Conservation (phyloP, 2,888 invertebrate genomes). For the Priocnemis perturbator region DNA sequence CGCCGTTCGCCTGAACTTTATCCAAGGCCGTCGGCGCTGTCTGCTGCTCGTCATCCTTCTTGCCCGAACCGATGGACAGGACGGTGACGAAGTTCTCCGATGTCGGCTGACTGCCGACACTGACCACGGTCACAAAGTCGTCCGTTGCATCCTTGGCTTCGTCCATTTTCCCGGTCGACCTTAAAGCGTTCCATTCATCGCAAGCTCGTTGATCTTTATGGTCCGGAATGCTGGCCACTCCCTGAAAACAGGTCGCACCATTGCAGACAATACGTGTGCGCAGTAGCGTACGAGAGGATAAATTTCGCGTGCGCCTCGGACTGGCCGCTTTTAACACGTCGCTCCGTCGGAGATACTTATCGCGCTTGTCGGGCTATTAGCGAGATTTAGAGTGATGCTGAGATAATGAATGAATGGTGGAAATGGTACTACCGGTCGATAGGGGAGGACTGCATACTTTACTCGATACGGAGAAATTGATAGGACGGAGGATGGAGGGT, state of each 20-base stretch:
- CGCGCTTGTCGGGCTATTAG: no score
- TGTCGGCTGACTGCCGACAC: constrained; percentile 71
- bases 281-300: neutral
- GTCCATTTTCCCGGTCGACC: constrained; percentile 57
- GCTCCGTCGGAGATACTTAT: no score
- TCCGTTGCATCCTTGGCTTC: constrained; percentile 54
- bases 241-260: constrained; percentile 58
- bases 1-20: constrained; percentile 18
- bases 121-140: constrained; percentile 80
- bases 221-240: constrained; percentile 61
- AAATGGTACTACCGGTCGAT: no score
- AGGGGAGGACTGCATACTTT: no score
- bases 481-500: no score
- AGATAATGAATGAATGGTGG: no score
- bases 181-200: constrained; percentile 60
- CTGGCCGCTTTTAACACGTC: neutral
- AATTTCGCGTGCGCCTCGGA: neutral
- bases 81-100: constrained; percentile 79
- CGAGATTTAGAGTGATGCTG: no score
- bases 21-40: neutral
- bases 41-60: constrained; percentile 60
- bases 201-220: constrained; percentile 51
- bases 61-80: constrained; percentile 78
- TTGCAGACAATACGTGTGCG: constrained; percentile 37
- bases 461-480: no score